Evolutionary conservation across 2,888 invertebrate genomes (phyloP).

Genomic region (Barypeithes pellucidus): DNA sequence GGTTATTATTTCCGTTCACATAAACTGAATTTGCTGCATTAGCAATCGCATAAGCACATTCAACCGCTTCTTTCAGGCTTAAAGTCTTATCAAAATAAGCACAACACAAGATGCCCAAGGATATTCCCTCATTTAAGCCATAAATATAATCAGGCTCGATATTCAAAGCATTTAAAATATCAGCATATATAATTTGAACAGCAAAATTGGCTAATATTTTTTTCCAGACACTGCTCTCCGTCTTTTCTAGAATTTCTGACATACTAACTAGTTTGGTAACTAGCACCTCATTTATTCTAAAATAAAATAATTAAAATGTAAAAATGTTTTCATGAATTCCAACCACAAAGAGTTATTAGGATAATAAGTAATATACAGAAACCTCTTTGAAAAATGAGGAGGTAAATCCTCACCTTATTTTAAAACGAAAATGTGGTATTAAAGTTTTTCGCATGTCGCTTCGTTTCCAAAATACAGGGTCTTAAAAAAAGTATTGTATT

Average conservation of each 20-base stretch:
- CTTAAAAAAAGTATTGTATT: too few relatives aligned
- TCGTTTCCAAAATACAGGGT: too few relatives aligned
- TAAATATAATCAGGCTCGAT: slow-evolving; percentile 57
- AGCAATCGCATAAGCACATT: slow-evolving; percentile 74
- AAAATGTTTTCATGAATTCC: too few relatives aligned
- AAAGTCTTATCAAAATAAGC: slow-evolving; percentile 93
- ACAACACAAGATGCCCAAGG: slow-evolving; percentile 92
- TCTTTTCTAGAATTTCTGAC: slow-evolving; percentile 20
- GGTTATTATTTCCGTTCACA: slow-evolving; percentile 10
- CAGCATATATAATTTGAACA: slow-evolving; percentile 73
- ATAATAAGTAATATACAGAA: too few relatives aligned
- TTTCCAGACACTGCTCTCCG: background rate
- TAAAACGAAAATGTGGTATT: too few relatives aligned
- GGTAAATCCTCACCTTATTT: too few relatives aligned
- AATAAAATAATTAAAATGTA: background rate
- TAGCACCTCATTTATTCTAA: slow-evolving; percentile 75
- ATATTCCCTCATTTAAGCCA: slow-evolving; percentile 75
- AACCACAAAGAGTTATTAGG: too few relatives aligned
- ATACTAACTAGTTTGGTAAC: slow-evolving; percentile 64
- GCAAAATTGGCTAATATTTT: slow-evolving; percentile 66
- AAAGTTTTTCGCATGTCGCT: too few relatives aligned
- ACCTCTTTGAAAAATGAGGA: too few relatives aligned
- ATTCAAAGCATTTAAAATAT: slow-evolving; percentile 72
- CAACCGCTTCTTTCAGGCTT: slow-evolving; percentile 86
- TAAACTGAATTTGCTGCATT: slow-evolving; percentile 22